Base-by-base conservation (phyloP, 2,888 invertebrate genomes). In the Endomychus coccineus region DNA sequence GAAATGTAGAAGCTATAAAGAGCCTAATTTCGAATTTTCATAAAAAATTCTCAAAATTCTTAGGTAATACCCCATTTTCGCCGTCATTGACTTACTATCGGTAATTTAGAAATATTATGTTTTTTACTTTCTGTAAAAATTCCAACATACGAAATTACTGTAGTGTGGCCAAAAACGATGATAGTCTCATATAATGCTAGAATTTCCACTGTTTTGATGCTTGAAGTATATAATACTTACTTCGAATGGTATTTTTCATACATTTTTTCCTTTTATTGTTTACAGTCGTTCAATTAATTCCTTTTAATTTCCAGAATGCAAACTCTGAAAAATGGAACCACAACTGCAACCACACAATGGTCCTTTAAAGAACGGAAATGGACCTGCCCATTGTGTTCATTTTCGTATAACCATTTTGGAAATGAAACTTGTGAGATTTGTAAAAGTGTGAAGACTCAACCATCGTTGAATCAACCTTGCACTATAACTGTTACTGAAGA, bases 341-440 rank as follows among this genome's bases (percentile, higher is more conserved):
- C 49, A 34, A 46, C 52, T 15, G 43, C 51, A 7, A 39, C 48
- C 13, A 44, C 46, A 4, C 48, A 47, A 35, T 64, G 60, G 58
- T 51, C 56, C 13, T 50, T 54, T 30, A 63, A 64, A 41, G 64
- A 65, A 48, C 51, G 85, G 50, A 83, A 85, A 77, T 91, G 91
- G 90, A 86, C 85, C 46, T 91, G 91, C 67, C 73, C 75, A 40
- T 83, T 84, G 64, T 92, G 91, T 66, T 87, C 88, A 61, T 91
- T 84, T 68, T 83, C 86, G 43, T 88, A 87, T 65, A 86, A 90
- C 68, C 82, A 83, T 45, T 74, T 85, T 58, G 83, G 82, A 77
- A 79, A 79, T 44, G 78, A 79, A 29, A 73, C 74, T 49, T 91
- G 91, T 64, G 86, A 86, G 67, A 85, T 86, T 51, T 91, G 91